Evolutionary conservation across 2,797 vertebrate species (phyloP), one percentile per base, ranked within the genome.

Genomic region (Anableps anableps): DNA sequence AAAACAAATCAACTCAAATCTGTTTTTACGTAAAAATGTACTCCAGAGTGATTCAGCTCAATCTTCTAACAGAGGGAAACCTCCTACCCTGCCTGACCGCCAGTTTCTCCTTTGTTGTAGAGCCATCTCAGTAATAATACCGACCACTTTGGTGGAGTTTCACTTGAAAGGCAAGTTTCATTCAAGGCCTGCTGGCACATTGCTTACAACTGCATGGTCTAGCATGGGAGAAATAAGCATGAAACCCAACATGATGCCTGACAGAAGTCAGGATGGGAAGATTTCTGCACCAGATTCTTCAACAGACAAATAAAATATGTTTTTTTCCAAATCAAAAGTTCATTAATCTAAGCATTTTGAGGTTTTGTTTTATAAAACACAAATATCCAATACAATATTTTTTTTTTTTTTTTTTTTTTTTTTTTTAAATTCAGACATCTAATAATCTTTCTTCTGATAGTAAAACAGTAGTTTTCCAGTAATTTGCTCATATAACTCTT

Each of bases 91-190:
- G 38, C 41, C 38, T 43, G 36, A 75, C 36, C 10, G 10, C 74
- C 80, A 74, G 80, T 85, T 86, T 34, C 21, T n/a, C 3, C 21
- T 29, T 29, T 73, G 64, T 31, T 75, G 31, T 80, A 47, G 72
- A 38, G 7, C 13, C 48, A 1, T 5, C 29, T 76, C 50, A 75
- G 0, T 17, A 21, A 14, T 31, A 13, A 51, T n/a, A 17, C 38
- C 17, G 13, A 26, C 2, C 72, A 17, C 13, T 9, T 31, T 6
- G 0, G n/a, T 21, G 29, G 38, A 47, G 74, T 85, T 88, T 83
- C 80, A 66, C 64, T 31, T 23, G 48, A 60, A 8, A 81, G 14
- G 29, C 76, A 26, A 29, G 80, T 88, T 88, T 84, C 74, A 55
- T 41, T 76, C 34, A 1, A 51, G 17, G 26, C 26, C 31, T 41